phyloP scores from a whole-genome alignment of 1,140 invertebrate genomes.

The Chelonus insularis region DNA sequence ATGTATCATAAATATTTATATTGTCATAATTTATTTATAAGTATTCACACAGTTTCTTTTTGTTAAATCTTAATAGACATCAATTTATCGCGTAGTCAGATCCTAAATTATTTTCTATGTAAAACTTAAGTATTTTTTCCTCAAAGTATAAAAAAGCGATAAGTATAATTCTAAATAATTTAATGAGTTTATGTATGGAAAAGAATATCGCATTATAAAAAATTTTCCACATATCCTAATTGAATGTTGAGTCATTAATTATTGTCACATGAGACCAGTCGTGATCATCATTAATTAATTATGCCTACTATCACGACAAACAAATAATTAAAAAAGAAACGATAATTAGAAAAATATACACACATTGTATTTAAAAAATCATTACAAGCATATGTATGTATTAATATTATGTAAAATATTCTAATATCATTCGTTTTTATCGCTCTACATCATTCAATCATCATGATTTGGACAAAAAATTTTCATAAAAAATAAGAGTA shows the following conservation, averaged over 20 bases:
- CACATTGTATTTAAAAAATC: too few relatives aligned
- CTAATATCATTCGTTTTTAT: neutral
- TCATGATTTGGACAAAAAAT: slow-evolving; percentile 2
- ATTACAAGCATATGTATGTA: neutral
- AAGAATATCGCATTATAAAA: too few relatives aligned
- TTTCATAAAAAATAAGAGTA: neutral
- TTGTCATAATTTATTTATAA: too few relatives aligned
- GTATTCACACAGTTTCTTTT: slow-evolving; percentile 34
- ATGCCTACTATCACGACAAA: too few relatives aligned
- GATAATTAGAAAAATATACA: too few relatives aligned
- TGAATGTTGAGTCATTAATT: too few relatives aligned
- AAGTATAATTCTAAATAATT: neutral
- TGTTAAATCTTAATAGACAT: slow-evolving; percentile 28
- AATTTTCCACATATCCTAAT: too few relatives aligned
- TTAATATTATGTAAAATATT: neutral
- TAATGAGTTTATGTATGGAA: too few relatives aligned
- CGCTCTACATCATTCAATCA: neutral
- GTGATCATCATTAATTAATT: too few relatives aligned
- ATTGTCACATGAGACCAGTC: too few relatives aligned
- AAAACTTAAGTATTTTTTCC: neutral
- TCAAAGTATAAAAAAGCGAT: neutral
- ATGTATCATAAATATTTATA: slow-evolving; percentile 42
- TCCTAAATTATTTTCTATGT: slow-evolving; percentile 22
- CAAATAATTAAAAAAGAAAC: too few relatives aligned
- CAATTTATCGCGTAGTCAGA: slow-evolving; percentile 19